These are phyloP conservation scores for Hydriomena furcata DNA, from an alignment of 2,888 invertebrate species.

Conservation along the genomic window DNA sequence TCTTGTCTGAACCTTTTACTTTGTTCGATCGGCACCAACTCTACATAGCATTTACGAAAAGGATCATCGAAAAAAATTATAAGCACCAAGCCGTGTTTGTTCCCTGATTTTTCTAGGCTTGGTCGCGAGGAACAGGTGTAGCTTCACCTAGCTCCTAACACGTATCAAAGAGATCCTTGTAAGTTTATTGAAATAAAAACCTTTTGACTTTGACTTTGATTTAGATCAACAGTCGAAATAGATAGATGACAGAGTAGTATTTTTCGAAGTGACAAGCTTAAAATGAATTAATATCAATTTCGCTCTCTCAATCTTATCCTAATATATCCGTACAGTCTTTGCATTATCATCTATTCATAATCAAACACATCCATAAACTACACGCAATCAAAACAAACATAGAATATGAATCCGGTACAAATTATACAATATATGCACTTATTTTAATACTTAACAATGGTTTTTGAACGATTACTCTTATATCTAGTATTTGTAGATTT, in stretches of 20 bases:
- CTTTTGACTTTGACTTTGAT: too few species aligned
- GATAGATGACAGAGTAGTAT: background rate
- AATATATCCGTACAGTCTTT: conserved; percentile 38
- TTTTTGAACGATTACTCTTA: conserved; percentile 21
- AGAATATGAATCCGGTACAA: conserved; percentile 19
- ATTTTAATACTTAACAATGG: conserved; percentile 21
- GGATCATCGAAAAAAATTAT: too few species aligned
- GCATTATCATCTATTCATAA: conserved; percentile 35
- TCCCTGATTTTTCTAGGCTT: too few species aligned
- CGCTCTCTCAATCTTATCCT: conserved; percentile 13
- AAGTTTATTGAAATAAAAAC: too few species aligned
- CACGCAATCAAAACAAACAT: conserved; percentile 20
- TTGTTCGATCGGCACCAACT: too few species aligned
- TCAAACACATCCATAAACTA: conserved; percentile 29
- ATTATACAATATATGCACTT: conserved; percentile 22
- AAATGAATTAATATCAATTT: background rate
- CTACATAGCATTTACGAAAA: too few species aligned
- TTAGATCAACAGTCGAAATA: background rate
- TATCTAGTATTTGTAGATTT: conserved; percentile 17
- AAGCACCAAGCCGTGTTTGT: too few species aligned
- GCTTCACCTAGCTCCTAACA: too few species aligned
- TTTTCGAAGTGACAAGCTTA: conserved; percentile 8
- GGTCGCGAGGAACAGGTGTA: too few species aligned
- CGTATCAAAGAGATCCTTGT: too few species aligned
- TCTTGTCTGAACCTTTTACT: too few species aligned